These are phyloP conservation scores for Octonoba sinensis DNA, from an alignment of 2,888 invertebrate species.

Conservation along the genomic window DNA sequence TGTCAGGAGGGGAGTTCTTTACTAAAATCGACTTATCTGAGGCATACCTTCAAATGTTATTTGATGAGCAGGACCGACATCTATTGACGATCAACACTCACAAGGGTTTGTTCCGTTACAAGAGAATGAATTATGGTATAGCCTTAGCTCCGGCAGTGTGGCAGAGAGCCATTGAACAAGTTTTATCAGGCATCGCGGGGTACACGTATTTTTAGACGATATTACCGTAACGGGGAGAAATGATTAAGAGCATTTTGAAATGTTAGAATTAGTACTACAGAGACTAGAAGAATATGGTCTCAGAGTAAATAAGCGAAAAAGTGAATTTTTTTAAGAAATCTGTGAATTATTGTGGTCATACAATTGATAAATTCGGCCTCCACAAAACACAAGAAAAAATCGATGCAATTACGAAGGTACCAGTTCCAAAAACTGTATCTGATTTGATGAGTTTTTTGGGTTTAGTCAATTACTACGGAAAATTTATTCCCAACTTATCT, in stretches of 20 bases:
- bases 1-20: constrained; percentile 68
- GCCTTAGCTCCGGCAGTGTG: constrained; percentile 69
- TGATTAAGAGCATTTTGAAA: constrained; percentile 34
- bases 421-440: constrained; percentile 41
- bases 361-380: constrained; percentile 38
- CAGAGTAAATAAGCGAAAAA: too few relatives aligned
- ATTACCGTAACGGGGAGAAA: constrained; percentile 17
- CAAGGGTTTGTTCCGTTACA: constrained; percentile 69
- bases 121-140: constrained; percentile 69
- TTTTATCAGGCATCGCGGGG: constrained; percentile 13
- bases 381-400: constrained; percentile 37
- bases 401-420: constrained; percentile 44
- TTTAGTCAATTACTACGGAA: constrained; percentile 45
- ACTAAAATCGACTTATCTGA: constrained; percentile 68
- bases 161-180: too few relatives aligned
- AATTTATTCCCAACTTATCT: constrained; percentile 42
- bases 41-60: constrained; percentile 70
- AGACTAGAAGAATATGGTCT: too few relatives aligned
- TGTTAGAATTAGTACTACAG: too few relatives aligned
- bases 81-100: constrained; percentile 69
- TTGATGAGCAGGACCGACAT: constrained; percentile 68
- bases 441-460: constrained; percentile 39
- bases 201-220: constrained; percentile 29
- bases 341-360: too few relatives aligned
- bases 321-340: too few relatives aligned